Base-by-base conservation (phyloP, 2,113 vertebrate genomes). In the Odontophorus gujanensis region DNA sequence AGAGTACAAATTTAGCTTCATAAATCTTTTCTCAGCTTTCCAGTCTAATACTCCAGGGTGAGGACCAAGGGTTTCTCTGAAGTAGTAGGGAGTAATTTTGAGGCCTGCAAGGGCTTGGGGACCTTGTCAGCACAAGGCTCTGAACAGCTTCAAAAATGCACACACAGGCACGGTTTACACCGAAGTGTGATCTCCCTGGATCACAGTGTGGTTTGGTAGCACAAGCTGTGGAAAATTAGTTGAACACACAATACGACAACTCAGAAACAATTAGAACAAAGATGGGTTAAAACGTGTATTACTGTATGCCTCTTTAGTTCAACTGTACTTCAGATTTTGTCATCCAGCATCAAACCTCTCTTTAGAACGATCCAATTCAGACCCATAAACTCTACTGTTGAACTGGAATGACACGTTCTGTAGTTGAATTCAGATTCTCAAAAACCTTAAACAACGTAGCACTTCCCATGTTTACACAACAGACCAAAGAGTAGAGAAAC, bases 21-120 rank as follows among this genome's bases (percentile, higher is more conserved):
- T 89, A 82, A 87, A 79, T 76, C 78, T 95, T 91, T 95, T 96
- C 93, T 91, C 66, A 22, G 5, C 15, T 11, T 58, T 87, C 66
- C 47, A 79, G 38, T 73, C 90, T 91, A 92, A 76, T 38, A 65
- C 61, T 77, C 58, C 14, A 42, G 74, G 78, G 57, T 74, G 78
- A 95, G 68, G 95, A 96, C 72, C 80, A 88, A 93, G 38, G 58
- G 62, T 53, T 93, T 80, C 82, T 91, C 77, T 78, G 83, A 93
- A 76, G 79, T 61, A 95, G 51, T 68, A 53, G 67, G 78, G 57
- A 96, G 87, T 67, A 73, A 73, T 66, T 72, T 50, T 59, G 77
- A 73, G 91, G 51, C 83, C 66, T 69, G 71, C 42, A 87, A 1
- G 4, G 55, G 73, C 75, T 74, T 50, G 58, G 81, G 58, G 50